Evolutionary conservation across 2,888 invertebrate genomes (phyloP), one percentile per base, ranked within the genome.

Genomic region (Mamestra brassicae): DNA sequence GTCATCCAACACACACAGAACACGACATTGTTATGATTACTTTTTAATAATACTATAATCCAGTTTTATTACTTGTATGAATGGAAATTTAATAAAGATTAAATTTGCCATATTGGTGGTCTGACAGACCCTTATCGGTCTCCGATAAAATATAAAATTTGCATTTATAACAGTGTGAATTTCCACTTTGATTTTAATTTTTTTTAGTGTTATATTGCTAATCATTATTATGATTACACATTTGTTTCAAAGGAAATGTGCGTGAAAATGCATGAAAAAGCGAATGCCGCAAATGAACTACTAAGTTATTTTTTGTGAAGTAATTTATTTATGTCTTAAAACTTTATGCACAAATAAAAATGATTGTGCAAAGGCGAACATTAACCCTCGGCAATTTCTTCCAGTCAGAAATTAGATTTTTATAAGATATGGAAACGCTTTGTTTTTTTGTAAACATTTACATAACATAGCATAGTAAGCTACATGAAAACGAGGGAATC

Each of bases 71-170:
- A 42, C 38, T 38, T 38, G 38, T 52, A 26, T 17, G 13, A 50
- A 65, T 62, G 17, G 26, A 52, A 57, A 71, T 55, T 65, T 55
- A 61, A 52, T 61, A n/a, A 26, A 61, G 60, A 70, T 77, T 65
- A 62, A 54, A 47, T 65, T 65, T n/a, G 38, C 13, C 38, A 11
- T 38, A 52, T 17, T 55, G 38, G 50, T 76, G 42, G 55, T 55
- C 42, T 45, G 65, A 76, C 50, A 15, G 17, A 10, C 7, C 36
- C 13, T 61, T 65, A 65, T 70, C 54, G 17, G 36, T n/a, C 4
- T 13, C 17, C 34, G 60, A 65, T 62, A 76, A 61, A 55, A 55
- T 42, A 58, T 52, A 62, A 17, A 64, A 64, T 50, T 64, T 17
- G 13, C 34, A 47, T 17, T 71, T 72, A 17, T 36, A 45, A 3